These are phyloP conservation scores for Sturnira hondurensis DNA, from an alignment of 2,113 vertebrate genomes.

Conservation along the genomic window DNA sequence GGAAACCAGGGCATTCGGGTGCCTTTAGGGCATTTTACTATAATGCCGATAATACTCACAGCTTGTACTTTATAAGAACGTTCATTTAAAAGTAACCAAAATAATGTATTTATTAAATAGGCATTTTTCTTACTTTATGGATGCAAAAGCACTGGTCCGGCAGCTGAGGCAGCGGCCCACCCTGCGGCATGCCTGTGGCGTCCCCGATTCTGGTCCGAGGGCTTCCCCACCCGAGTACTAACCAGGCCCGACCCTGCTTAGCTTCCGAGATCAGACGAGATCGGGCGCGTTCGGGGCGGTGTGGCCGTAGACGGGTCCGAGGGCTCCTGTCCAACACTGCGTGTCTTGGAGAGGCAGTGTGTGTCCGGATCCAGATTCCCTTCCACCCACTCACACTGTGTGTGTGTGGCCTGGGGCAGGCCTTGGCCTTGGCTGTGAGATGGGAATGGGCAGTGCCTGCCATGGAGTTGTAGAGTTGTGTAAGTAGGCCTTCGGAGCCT, in stretches of 20 bases:
- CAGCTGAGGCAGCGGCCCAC: not conserved
- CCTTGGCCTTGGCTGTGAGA: too few species aligned
- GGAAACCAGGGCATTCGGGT: not conserved
- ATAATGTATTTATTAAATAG: not conserved
- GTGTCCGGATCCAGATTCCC: not conserved
- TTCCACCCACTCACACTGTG: not conserved
- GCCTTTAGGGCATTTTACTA: not conserved
- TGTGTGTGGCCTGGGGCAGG: not conserved
- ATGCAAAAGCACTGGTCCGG: not conserved
- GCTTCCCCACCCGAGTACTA: not conserved
- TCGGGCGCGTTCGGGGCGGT: too few species aligned
- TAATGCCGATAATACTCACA: not conserved
- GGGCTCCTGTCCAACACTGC: not conserved
- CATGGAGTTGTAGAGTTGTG: too few species aligned
- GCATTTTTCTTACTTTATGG: not conserved
- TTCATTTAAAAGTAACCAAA: not conserved
- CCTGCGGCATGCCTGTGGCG: rapidly evolving
- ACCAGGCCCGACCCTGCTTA: too few species aligned
- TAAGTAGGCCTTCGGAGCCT: too few species aligned
- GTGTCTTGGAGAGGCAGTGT: not conserved
- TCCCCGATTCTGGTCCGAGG: not conserved
- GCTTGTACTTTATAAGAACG: not conserved
- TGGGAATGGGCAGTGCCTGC: not conserved
- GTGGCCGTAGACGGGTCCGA: not conserved
- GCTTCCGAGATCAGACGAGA: too few species aligned